phyloP scores from a whole-genome alignment of 2,888 invertebrate genomes.

The Chaitophorus viminalis region DNA sequence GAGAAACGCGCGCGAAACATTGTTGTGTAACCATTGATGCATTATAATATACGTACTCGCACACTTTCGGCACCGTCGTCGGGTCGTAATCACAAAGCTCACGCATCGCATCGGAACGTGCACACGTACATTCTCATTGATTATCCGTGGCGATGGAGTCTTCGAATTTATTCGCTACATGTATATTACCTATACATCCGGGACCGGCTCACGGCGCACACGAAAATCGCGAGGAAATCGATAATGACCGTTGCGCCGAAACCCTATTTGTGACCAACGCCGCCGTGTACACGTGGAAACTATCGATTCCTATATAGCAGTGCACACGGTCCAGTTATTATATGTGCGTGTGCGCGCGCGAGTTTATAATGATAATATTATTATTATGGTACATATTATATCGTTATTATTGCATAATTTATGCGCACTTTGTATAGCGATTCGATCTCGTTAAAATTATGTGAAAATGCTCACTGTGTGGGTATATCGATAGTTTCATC shows the following conservation, averaged over 20 bases:
- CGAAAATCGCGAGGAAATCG: constrained; percentile 26
- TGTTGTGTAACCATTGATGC: not conserved
- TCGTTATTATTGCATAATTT: not conserved
- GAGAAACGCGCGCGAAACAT: not conserved
- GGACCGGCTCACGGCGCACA: not conserved
- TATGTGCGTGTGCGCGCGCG: not conserved
- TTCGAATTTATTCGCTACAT: not conserved
- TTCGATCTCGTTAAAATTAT: too few species aligned
- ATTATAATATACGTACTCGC: not conserved
- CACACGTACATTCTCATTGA: not conserved
- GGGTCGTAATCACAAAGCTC: not conserved
- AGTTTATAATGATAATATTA: too few species aligned
- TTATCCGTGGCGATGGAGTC: too few species aligned
- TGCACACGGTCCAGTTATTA: not conserved
- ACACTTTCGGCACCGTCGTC: not conserved
- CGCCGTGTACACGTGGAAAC: not conserved
- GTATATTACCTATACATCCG: too few species aligned
- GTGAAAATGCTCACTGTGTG: too few species aligned
- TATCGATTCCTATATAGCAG: not conserved
- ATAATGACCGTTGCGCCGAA: constrained; percentile 15
- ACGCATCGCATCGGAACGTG: not conserved
- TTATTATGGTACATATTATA: too few species aligned
- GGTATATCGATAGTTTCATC: too few species aligned
- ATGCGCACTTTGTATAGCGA: not conserved
- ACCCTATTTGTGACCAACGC: not conserved